phyloP scores from a whole-genome alignment of 1,140 invertebrate species.

The Samia ricini region DNA sequence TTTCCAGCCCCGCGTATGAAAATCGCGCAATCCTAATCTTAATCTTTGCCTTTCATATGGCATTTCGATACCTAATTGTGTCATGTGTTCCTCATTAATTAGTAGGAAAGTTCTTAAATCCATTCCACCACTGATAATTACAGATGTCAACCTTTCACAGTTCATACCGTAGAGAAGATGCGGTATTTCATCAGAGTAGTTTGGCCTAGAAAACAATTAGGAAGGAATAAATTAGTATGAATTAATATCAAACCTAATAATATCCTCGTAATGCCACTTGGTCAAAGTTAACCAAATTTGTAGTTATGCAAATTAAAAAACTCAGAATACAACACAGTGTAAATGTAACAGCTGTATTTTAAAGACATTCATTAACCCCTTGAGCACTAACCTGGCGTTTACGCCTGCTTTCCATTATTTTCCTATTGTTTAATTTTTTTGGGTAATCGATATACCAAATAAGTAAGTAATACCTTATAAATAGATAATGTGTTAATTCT shows the following conservation, averaged over 20 bases:
- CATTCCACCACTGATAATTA: slow-evolving; percentile 66
- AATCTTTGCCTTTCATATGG: slow-evolving; percentile 76
- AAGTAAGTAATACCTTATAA: too few relatives aligned
- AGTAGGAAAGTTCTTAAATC: slow-evolving; percentile 76
- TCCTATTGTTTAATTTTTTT: too few relatives aligned
- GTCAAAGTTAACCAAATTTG: not conserved
- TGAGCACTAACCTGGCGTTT: too few relatives aligned
- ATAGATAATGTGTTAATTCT: too few relatives aligned
- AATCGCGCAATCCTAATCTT: slow-evolving; percentile 64
- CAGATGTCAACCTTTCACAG: slow-evolving; percentile 64
- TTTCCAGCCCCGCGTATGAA: slow-evolving; percentile 78
- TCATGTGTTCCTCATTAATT: slow-evolving; percentile 74
- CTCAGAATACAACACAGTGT: too few relatives aligned
- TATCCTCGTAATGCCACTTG: too few relatives aligned
- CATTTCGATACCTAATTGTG: slow-evolving; percentile 74
- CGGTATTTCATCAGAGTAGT: slow-evolving; percentile 57
- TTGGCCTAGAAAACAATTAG: slow-evolving; percentile 48
- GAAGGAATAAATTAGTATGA: too few relatives aligned
- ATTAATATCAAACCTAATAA: too few relatives aligned
- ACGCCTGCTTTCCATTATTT: too few relatives aligned
- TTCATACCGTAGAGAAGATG: slow-evolving; percentile 78
- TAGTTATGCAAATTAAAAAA: not conserved
- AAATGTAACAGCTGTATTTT: too few relatives aligned
- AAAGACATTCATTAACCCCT: too few relatives aligned
- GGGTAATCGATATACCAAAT: too few relatives aligned